Conservation (phyloP, 2,888 invertebrate species). For the Brachylomia viminalis region DNA sequence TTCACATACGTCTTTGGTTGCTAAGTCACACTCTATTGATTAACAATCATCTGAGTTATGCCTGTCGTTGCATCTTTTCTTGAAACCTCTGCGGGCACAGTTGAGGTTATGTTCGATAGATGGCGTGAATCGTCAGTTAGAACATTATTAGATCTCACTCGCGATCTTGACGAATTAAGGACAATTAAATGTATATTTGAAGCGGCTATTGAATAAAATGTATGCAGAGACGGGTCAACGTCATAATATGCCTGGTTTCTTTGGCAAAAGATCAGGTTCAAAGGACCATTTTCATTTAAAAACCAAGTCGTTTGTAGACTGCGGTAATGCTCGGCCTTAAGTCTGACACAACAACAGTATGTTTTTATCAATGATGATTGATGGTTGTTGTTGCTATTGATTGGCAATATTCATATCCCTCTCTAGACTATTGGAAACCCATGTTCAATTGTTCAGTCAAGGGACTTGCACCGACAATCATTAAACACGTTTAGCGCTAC, state of each 20-base stretch:
- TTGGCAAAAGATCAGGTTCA: neutral
- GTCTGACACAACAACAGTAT: neutral
- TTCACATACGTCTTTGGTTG: conserved; percentile 48
- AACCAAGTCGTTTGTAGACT: neutral
- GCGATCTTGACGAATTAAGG: neutral
- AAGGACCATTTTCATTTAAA: too few species aligned
- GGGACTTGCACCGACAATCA: too few species aligned
- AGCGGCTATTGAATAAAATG: neutral
- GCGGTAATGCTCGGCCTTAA: neutral
- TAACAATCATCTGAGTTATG: conserved; percentile 49
- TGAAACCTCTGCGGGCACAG: conserved; percentile 10
- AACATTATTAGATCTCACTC: conserved; percentile 24
- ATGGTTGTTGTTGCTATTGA: too few species aligned
- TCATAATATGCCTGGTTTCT: too few species aligned
- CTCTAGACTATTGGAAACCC: neutral
- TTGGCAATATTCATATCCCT: neutral
- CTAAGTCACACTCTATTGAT: conserved; percentile 55
- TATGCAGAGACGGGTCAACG: neutral
- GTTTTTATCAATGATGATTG: too few species aligned
- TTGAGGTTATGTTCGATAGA: conserved; percentile 53
- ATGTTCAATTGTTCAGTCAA: neutral
- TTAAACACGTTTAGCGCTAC: too few species aligned
- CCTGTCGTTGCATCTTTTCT: conserved; percentile 30
- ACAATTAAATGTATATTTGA: neutral
- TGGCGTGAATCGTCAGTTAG: conserved; percentile 40